Base-by-base conservation (phyloP, 2,888 invertebrate genomes). In the Synergus laeviventris region DNA sequence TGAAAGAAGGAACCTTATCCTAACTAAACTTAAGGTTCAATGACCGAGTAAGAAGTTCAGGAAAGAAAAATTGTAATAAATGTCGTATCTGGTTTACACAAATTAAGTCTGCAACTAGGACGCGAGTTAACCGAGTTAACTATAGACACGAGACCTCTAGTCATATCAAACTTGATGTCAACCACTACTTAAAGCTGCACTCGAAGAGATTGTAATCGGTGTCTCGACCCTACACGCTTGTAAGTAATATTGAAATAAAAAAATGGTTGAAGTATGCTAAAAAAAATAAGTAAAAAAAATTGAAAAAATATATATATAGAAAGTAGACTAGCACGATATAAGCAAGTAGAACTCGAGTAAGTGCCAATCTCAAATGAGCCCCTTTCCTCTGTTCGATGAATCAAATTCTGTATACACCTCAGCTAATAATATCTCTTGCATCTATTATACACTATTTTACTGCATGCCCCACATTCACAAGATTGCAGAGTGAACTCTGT, bases 371-470 rank as follows among this genome's bases (percentile, higher is more conserved):
- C 77, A 62, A 75, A 61, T 76, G 61, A 21, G 18, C 66, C 38
- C 39, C 39, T 61, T 54, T 62, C 21, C 64, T 64, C 73, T 76
- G 66, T 42, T 59, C 56, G 74, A 64, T 70, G 45, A 73, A 61
- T 61, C 38, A 59, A 36, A 38, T 36, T 39, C 45, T 38, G 16
- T 21, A 66, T 73, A 75, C 38, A 64, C 38, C 62, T 75, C 62
- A 31, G 78, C 77, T 81, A 81, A 83, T 80, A 76, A 82, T 82
- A 81, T 78, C 81, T 74, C n/a, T 61, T 36, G 76, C 79, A 74
- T 76, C 60, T 77, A 64, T 62, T 77, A 64, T 62, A 76, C 59
- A 54, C 56, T 59, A 73, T 66, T 77, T 76, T 62, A 76, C 74
- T 18, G 36, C 54, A 73, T 64, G 81, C 24, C 77, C 83, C 61